Conservation (phyloP, 1,140 invertebrate genomes). For the Drosophila virilis region DNA sequence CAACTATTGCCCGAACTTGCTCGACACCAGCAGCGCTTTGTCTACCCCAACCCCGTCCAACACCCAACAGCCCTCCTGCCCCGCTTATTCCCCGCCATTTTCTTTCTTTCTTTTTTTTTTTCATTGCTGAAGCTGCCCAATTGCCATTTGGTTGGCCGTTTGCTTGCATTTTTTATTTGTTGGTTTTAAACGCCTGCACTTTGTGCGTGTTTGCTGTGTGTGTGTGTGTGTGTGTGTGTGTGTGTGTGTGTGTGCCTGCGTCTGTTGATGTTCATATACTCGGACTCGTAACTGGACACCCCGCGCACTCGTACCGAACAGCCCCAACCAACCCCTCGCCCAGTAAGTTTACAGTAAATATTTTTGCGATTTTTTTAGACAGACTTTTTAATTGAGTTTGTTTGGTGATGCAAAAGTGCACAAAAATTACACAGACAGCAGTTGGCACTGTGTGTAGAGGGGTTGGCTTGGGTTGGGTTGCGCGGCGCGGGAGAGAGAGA, state of each 20-base stretch:
- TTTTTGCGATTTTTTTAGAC: constrained; percentile 78
- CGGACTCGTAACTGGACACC: constrained; percentile 10
- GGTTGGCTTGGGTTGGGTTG: too few relatives aligned
- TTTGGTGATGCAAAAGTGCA: constrained; percentile 82
- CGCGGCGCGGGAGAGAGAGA: too few relatives aligned
- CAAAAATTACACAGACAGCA: constrained; percentile 76
- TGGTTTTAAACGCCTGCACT: constrained; percentile 77
- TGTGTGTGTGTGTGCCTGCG: constrained; percentile 9
- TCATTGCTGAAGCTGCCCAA: constrained; percentile 66
- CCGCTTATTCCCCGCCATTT: neutral
- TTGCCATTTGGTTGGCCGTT: constrained; percentile 80
- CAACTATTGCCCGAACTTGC: constrained; percentile 67
- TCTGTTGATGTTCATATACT: constrained; percentile 70
- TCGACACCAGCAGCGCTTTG: constrained; percentile 72
- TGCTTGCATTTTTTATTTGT: constrained; percentile 81
- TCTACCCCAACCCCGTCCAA: neutral
- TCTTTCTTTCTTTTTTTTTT: too few relatives aligned
- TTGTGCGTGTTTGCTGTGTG: constrained; percentile 54
- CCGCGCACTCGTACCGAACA: neutral
- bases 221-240: constrained; percentile 10
- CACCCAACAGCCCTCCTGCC: neutral
- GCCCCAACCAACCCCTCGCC: neutral
- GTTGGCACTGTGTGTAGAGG: neutral
- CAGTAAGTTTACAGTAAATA: constrained; percentile 78
- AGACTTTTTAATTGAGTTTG: constrained; percentile 82